phyloP scores from a whole-genome alignment of 23 tunicate genomes.

The Corella eumyota region DNA sequence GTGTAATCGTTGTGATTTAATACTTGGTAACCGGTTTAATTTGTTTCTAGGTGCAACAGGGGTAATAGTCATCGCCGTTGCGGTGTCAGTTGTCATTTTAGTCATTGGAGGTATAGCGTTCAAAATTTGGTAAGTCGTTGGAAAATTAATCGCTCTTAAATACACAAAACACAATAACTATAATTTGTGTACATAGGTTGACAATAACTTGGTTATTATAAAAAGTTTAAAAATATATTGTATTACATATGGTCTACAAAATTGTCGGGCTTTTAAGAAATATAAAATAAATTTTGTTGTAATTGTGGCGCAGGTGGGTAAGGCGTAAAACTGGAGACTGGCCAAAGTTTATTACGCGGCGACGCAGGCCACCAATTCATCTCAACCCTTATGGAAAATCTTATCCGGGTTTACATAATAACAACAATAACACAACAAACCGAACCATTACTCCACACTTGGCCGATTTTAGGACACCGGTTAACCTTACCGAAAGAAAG shows the following conservation, averaged over 20 bases:
- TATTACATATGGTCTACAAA: too few relatives aligned
- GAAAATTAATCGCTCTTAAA: too few relatives aligned
- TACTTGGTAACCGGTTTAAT: too few relatives aligned
- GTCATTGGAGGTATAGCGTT: not conserved
- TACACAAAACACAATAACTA: too few relatives aligned
- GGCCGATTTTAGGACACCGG: slow-evolving; percentile 22
- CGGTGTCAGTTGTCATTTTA: not conserved
- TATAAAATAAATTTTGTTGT: not conserved
- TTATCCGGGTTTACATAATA: slow-evolving; percentile 20
- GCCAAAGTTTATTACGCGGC: slow-evolving; percentile 12
- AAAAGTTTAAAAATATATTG: too few relatives aligned
- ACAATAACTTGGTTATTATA: too few relatives aligned
- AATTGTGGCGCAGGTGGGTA: slow-evolving; percentile 12
- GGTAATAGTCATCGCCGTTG: not conserved
- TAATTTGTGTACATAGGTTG: too few relatives aligned
- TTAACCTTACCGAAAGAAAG: not conserved
- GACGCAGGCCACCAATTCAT: not conserved
- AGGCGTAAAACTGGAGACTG: slow-evolving; percentile 28
- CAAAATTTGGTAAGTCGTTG: slow-evolving; percentile 2
- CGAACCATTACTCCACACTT: slow-evolving; percentile 1
- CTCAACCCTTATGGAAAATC: slow-evolving; percentile 18
- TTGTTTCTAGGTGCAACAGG: too few relatives aligned
- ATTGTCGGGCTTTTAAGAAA: too few relatives aligned
- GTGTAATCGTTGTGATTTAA: too few relatives aligned
- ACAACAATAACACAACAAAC: slow-evolving; percentile 3